Conservation (phyloP, 1,140 invertebrate genomes). For the Bicyclus anynana region DNA sequence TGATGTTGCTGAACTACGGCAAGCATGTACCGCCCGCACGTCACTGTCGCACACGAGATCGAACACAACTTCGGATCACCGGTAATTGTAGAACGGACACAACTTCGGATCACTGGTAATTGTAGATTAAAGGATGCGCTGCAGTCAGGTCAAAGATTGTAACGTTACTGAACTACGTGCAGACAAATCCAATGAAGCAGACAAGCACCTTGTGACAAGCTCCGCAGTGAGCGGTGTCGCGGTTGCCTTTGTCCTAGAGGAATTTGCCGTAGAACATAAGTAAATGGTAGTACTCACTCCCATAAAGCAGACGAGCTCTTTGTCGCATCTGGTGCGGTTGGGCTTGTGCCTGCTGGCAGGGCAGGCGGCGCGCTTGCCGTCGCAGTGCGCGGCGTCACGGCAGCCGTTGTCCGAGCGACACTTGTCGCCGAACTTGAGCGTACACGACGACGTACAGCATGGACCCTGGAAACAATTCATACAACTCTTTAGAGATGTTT, state of each 20-base stretch:
- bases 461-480: slow-evolving; percentile 84
- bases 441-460: slow-evolving; percentile 94
- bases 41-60: slow-evolving; percentile 99
- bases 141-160: too few relatives aligned
- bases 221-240: too few relatives aligned
- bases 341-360: slow-evolving; percentile 94
- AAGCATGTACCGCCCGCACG: slow-evolving; percentile 98
- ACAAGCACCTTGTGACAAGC: too few relatives aligned
- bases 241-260: too few relatives aligned
- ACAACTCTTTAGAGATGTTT: too few relatives aligned
- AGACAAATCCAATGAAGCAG: too few relatives aligned
- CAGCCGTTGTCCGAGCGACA: slow-evolving; percentile 97
- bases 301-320: slow-evolving; percentile 96
- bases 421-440: slow-evolving; percentile 89
- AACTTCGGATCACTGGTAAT: slow-evolving; percentile 98
- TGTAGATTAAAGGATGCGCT: too few relatives aligned
- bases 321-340: slow-evolving; percentile 96
- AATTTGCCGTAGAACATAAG: not conserved
- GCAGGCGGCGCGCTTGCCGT: slow-evolving; percentile 89
- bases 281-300: slow-evolving; percentile 80
- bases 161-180: too few relatives aligned
- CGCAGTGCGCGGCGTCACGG: slow-evolving; percentile 92
- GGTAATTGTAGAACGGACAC: too few relatives aligned
- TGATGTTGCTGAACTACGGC: slow-evolving; percentile 98
- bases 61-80: too few relatives aligned